phyloP scores from a whole-genome alignment of 2,113 vertebrate genomes.

The Trachemys scripta region DNA sequence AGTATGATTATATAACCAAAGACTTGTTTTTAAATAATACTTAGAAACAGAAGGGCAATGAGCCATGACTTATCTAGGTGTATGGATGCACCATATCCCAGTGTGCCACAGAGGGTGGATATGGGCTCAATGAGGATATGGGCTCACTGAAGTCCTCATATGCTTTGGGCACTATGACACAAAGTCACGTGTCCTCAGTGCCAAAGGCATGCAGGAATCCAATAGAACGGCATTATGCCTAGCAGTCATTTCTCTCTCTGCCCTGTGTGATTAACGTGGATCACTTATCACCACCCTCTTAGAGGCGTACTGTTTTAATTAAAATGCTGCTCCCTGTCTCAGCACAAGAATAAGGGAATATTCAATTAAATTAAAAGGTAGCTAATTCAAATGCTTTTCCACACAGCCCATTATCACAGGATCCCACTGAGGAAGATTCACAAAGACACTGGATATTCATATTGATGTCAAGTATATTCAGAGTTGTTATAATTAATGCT shows the following conservation, averaged over 20 bases:
- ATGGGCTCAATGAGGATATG: rapidly evolving
- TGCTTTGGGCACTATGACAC: background rate
- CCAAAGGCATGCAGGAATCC: background rate
- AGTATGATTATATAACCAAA: background rate
- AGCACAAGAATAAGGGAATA: background rate
- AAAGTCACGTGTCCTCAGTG: rapidly evolving
- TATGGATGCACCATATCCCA: background rate
- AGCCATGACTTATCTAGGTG: background rate
- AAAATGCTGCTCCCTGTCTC: background rate
- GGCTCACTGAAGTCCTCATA: rapidly evolving
- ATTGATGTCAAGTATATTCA: background rate
- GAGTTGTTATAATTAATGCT: background rate
- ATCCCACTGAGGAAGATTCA: background rate
- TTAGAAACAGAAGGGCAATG: background rate
- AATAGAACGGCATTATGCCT: background rate
- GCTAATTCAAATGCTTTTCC: background rate
- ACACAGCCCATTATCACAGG: rapidly evolving
- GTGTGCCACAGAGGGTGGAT: background rate
- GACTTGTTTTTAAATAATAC: background rate
- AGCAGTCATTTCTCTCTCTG: background rate
- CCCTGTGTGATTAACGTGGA: background rate
- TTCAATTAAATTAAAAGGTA: background rate
- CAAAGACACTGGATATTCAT: background rate
- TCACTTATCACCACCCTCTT: background rate
- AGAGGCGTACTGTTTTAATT: rapidly evolving